Evolutionary conservation across 2,888 invertebrate species (phyloP).

Genomic region (Stenolophus ochropezus): DNA sequence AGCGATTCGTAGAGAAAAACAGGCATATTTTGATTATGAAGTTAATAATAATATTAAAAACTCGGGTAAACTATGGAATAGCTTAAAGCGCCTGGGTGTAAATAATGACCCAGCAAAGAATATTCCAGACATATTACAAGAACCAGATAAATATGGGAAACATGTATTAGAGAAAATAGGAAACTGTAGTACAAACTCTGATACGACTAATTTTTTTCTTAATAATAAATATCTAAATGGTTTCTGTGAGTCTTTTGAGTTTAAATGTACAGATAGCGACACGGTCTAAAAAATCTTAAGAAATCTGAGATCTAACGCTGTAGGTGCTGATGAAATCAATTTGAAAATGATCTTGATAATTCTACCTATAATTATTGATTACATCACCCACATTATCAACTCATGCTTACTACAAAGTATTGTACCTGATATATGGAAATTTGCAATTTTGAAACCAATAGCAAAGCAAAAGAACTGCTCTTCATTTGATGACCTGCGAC

Average conservation of each 20-base stretch:
- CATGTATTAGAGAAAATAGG: no score
- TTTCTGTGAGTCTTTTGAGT: background rate
- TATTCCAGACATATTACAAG: background rate
- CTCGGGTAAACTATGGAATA: no score
- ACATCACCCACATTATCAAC: constrained; percentile 16
- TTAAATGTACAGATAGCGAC: background rate
- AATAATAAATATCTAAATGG: background rate
- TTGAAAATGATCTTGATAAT: constrained; percentile 2
- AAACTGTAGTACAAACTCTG: no score
- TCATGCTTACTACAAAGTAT: background rate
- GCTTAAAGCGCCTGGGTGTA: no score
- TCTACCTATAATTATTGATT: constrained; percentile 9
- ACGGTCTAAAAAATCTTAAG: background rate
- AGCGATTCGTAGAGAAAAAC: no score
- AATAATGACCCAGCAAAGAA: no score
- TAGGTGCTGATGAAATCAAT: background rate
- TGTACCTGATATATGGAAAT: constrained; percentile 63
- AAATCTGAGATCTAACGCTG: background rate
- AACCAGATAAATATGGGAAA: no score
- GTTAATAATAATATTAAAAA: no score
- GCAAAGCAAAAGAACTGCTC: constrained; percentile 61
- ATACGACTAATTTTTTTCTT: background rate
- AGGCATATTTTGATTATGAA: no score
- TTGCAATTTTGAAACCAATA: constrained; percentile 62
- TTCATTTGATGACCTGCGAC: constrained; percentile 62